phyloP scores from a whole-genome alignment of 35 echinoderm and acorn worm species.

The Apostichopus californicus region DNA sequence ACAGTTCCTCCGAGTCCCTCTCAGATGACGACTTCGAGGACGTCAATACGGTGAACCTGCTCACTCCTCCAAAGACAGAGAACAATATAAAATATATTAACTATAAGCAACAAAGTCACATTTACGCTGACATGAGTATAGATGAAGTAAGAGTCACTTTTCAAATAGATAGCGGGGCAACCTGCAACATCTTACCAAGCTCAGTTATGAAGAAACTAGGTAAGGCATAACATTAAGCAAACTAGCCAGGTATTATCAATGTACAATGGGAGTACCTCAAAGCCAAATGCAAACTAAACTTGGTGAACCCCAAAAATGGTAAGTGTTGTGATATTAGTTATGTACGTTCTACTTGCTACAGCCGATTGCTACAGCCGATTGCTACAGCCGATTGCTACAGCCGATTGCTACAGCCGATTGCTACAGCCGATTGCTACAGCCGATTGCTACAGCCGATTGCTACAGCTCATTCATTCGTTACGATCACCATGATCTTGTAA shows the following conservation, averaged over 20 bases:
- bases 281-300: conserved; percentile 53
- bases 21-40: conserved; percentile 57
- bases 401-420: too few relatives aligned
- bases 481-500: too few relatives aligned
- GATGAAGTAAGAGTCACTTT: conserved; percentile 45
- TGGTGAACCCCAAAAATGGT: conserved; percentile 69
- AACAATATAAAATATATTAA: conserved; percentile 29
- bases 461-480: too few relatives aligned
- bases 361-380: too few relatives aligned
- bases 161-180: conserved; percentile 58
- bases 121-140: conserved; percentile 49
- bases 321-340: too few relatives aligned
- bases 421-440: too few relatives aligned
- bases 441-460: too few relatives aligned
- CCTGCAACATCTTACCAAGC: conserved; percentile 49
- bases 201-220: not conserved
- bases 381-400: too few relatives aligned
- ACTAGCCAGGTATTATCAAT: conserved; percentile 58
- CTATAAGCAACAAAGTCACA: conserved; percentile 20
- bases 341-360: too few relatives aligned
- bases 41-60: conserved; percentile 49
- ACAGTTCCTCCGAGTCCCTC: not conserved
- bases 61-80: conserved; percentile 7
- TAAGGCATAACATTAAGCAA: conserved; percentile 2
- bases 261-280: conserved; percentile 62